Base-by-base conservation (phyloP, 1,140 invertebrate genomes). In the Scaptomyza graminum region DNA sequence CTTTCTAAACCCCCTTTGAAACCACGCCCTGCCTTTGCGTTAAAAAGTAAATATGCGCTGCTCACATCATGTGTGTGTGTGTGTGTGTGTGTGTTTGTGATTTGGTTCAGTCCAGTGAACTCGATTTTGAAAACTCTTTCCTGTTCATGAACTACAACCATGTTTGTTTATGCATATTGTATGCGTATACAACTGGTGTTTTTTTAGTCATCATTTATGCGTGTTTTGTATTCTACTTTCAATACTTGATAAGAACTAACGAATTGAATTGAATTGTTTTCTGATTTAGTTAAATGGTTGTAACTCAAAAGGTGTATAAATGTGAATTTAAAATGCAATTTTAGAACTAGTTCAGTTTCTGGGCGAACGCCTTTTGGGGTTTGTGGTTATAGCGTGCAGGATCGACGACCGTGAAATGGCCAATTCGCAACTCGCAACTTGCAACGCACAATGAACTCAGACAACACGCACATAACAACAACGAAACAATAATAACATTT, bases 321-420 rank as follows among this genome's bases (percentile, higher is more conserved):
- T 22, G 44, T 18, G 6, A 8, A 4, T 25, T 12, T 22, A n/a
- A 12, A 47, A 25, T 11, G 9, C 9, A n/a, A 15, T 12, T n/a
- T 51, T 51, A 8, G 44, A 60, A 52, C 52, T 59, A 52, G 59
- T 41, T 67, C 55, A 49, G 47, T 72, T 67, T 72, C 41, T 67
- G 41, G 55, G 18, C 55, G 62, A 66, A 43, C 63, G 63, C 44
- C 63, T 69, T 82, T 78, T 47, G 75, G 74, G 82, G 70, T 77
- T 69, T 22, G 18, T 3, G 18, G 69, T 57, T 77, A 67, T 80
- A 82, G 74, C 56, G 78, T 88, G 83, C 83, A 85, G 83, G 83
- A 87, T 87, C 83, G 83, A 87, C 79, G 83, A 88, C 83, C 83
- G 83, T 87, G 83, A 87, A 85, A 88, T 88, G 82, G 59, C 62